Evolutionary conservation across 2,797 vertebrate species (phyloP).

Genomic region (Sebastes nivosus): DNA sequence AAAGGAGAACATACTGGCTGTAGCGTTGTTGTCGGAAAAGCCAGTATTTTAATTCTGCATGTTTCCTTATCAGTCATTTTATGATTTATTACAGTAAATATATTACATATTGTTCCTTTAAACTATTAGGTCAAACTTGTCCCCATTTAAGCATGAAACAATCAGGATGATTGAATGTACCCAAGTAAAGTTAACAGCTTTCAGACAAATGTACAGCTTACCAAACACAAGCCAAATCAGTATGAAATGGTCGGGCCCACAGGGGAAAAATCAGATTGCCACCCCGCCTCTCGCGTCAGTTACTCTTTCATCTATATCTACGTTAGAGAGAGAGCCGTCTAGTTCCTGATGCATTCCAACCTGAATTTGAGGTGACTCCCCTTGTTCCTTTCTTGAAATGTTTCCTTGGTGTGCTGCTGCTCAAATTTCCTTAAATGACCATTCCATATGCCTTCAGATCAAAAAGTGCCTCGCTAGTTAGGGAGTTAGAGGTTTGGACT

Average conservation of each 20-base stretch:
- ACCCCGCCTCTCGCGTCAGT: no score
- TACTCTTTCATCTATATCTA: neutral
- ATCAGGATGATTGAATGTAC: conserved; percentile 15
- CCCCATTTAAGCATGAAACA: neutral
- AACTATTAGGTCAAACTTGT: neutral
- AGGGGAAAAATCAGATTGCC: neutral
- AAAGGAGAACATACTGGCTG: no score
- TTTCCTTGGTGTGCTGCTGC: neutral
- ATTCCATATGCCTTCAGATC: conserved; percentile 48
- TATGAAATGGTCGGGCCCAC: neutral
- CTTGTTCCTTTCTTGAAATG: neutral
- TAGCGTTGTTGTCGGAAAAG: no score
- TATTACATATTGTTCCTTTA: neutral
- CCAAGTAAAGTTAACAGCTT: neutral
- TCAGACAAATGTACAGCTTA: neutral
- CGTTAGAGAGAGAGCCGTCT: neutral
- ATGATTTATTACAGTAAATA: no score
- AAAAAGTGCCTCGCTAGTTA: conserved; percentile 42
- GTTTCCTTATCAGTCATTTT: no score
- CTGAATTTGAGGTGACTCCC: neutral
- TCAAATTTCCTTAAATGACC: conserved; percentile 33
- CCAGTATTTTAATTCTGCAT: no score
- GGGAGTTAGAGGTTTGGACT: conserved; percentile 19
- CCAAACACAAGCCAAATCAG: neutral
- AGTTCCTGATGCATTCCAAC: neutral